phyloP scores from a whole-genome alignment of 2,888 invertebrate genomes.

The Notocelia uddmanniana region DNA sequence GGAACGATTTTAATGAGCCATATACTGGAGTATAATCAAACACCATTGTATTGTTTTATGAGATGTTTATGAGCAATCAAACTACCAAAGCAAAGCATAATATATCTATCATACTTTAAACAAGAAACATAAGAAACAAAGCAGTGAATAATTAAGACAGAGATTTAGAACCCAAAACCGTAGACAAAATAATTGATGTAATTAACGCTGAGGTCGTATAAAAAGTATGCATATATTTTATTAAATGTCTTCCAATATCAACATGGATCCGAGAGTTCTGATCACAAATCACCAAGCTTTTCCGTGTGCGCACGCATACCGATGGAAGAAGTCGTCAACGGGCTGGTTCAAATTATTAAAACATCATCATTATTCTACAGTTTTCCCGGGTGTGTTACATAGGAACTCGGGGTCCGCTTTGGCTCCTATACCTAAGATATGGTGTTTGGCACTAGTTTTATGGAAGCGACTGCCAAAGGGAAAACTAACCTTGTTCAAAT shows the following conservation, averaged over 20 bases:
- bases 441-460: too few relatives aligned
- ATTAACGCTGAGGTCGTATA: constrained; percentile 33
- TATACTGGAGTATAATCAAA: neutral
- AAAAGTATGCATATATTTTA: constrained; percentile 32
- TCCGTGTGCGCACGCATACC: constrained; percentile 62
- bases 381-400: too few relatives aligned
- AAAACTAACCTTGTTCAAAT: too few relatives aligned
- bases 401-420: too few relatives aligned
- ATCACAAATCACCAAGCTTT: constrained; percentile 69
- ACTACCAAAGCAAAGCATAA: constrained; percentile 11
- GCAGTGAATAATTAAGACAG: constrained; percentile 22
- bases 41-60: neutral
- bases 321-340: constrained; percentile 57
- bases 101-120: neutral
- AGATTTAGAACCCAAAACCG: constrained; percentile 12
- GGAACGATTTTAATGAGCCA: neutral
- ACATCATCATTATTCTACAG: too few relatives aligned
- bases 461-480: too few relatives aligned
- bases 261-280: constrained; percentile 48
- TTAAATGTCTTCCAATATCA: constrained; percentile 36
- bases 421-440: too few relatives aligned
- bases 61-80: constrained; percentile 14
- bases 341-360: constrained; percentile 6
- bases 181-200: constrained; percentile 42
- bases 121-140: constrained; percentile 20